These are phyloP conservation scores for Catamblyrhynchus diadema DNA, from an alignment of 2,797 vertebrate genomes.

Conservation along the genomic window DNA sequence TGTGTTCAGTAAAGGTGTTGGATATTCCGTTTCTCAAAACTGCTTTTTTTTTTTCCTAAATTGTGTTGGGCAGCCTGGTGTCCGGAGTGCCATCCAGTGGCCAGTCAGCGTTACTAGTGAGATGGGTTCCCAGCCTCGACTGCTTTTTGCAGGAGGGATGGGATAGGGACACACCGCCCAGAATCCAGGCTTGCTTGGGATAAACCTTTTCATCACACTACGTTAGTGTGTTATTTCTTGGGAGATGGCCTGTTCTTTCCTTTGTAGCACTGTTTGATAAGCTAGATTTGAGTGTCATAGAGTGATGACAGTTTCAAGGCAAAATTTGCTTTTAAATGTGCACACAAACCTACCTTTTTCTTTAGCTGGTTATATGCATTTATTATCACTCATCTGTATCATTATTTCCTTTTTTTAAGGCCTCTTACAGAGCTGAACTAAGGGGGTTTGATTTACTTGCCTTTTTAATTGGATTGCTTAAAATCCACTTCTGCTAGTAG, in stretches of 20 bases:
- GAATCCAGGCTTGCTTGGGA: background rate
- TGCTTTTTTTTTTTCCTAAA: too few species aligned
- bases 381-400: conserved; percentile 1
- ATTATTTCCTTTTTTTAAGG: background rate
- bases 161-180: background rate
- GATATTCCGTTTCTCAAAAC: background rate
- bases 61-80: background rate
- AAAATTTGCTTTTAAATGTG: background rate
- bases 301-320: background rate
- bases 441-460: background rate
- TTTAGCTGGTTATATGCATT: background rate
- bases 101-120: background rate
- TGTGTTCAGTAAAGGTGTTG: background rate
- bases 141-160: background rate
- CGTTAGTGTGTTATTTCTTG: background rate
- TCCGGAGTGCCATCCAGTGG: conserved; percentile 17
- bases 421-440: background rate
- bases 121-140: accelerated
- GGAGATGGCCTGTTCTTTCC: background rate
- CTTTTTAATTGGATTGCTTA: conserved; percentile 1
- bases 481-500: background rate
- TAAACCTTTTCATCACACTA: background rate
- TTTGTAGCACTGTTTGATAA: background rate
- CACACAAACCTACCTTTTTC: background rate
- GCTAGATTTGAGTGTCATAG: background rate